Base-by-base conservation (phyloP, 2,888 invertebrate genomes). In the Ctenicera cuprea region DNA sequence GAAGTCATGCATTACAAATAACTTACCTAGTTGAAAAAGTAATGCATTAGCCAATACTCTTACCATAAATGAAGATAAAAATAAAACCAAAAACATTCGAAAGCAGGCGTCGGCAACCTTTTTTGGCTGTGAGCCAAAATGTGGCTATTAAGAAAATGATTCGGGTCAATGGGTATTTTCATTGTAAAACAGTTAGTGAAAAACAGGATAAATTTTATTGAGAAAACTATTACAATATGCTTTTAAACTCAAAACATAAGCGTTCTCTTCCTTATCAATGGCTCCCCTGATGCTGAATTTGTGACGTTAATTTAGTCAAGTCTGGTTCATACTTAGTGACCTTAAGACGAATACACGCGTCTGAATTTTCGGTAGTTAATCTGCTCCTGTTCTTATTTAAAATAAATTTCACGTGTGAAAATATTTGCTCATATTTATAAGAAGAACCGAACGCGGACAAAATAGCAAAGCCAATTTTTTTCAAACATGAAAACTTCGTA, bases 301-400 rank as follows among this genome's bases (percentile, higher is more conserved):
- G 50, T 50, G 50, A 50, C 50, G 50, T 50, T 20, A 50, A 50
- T 20, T 50, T 50, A 22, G 50, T 50, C 50, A 50, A 50, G 50
- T 50, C 50, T 50, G 50, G 50, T 50, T 18, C 11, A 50, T 50
- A 50, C 20, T 50, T 20, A 22, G 50, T 50, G 5, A 12, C 12
- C 12, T 50, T 20, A 50, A 50, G 50, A 20, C 20, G 50, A 50
- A 50, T 22, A 50, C 50, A 50, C 7, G 50, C 50, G 8, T 50
- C 11, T 45, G 45, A 45, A 45, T 45, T 45, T 45, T 18, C 66
- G 41, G 65, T 72, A 68, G 72, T 72, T 69, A 68, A 71, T 3
- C 62, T 70, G 71, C 52, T 71, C 50, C 50, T 50, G 50, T 20
- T 50, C 22, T 50, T 50, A 20, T 20, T 50, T 50, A 50, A 50